Evolutionary conservation across 2,797 vertebrate genomes (phyloP).

Genomic region (Babyrousa celebensis): DNA sequence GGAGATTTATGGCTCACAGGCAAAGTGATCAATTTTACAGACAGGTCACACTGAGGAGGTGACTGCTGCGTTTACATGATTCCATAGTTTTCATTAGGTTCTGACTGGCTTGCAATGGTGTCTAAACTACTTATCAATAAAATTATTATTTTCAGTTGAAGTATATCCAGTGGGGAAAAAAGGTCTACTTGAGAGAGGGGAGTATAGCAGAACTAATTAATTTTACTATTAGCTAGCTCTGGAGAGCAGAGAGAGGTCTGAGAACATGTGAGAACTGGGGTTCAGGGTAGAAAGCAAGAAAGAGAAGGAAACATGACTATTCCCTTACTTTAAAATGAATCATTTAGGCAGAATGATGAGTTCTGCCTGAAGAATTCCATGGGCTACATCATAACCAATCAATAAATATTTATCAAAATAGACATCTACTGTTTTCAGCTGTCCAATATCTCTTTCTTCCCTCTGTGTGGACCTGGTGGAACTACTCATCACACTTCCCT

Average conservation of each 20-base stretch:
- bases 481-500: not conserved
- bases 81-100: conserved; percentile 13
- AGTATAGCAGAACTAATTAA: not conserved
- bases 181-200: not conserved
- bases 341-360: not conserved
- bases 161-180: not conserved
- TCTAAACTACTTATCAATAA: conserved; percentile 37
- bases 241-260: not conserved
- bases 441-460: not conserved
- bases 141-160: conserved; percentile 47
- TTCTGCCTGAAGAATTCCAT: not conserved
- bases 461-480: not conserved
- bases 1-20: not conserved
- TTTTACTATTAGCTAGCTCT: not conserved
- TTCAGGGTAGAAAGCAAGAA: not conserved
- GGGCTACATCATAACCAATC: not conserved
- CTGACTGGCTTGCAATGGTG: not conserved
- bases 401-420: not conserved
- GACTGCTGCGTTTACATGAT: not conserved
- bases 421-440: not conserved
- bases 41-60: not conserved
- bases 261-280: not conserved
- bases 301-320: not conserved
- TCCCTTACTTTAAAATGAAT: conserved; percentile 23
- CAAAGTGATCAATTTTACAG: not conserved